These are phyloP conservation scores for Chamaetylas fuelleborni DNA, from an alignment of 2,113 vertebrate genomes.

Conservation along the genomic window DNA sequence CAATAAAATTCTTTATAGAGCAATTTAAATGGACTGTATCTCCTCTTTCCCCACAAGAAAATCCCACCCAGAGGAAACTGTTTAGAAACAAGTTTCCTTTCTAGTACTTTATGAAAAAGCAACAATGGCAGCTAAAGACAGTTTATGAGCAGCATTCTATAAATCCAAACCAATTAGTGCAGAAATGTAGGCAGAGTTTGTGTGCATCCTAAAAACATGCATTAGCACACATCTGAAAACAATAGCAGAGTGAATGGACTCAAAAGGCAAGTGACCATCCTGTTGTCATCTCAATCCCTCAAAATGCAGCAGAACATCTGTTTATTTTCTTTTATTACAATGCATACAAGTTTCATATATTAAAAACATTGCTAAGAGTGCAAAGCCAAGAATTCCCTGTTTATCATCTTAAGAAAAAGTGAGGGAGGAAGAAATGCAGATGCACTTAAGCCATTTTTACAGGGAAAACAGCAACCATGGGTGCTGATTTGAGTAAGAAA, in stretches of 20 bases:
- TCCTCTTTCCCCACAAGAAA: slow-evolving; percentile 27
- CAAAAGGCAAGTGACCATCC: background rate
- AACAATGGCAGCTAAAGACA: slow-evolving; percentile 15
- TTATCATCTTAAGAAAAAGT: background rate
- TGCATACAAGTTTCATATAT: background rate
- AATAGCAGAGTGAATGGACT: background rate
- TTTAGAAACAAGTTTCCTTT: slow-evolving; percentile 53
- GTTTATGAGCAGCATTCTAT: slow-evolving; percentile 41
- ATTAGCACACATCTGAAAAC: slow-evolving; percentile 45
- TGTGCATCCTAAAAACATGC: background rate
- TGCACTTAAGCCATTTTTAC: background rate
- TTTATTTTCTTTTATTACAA: background rate
- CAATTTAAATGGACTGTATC: slow-evolving; percentile 10
- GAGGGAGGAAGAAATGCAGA: background rate
- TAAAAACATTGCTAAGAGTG: background rate
- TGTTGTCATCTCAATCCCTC: background rate
- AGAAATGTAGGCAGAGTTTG: slow-evolving; percentile 19
- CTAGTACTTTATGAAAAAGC: slow-evolving; percentile 33
- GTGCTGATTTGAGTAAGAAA: background rate
- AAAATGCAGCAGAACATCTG: background rate
- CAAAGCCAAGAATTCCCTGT: background rate
- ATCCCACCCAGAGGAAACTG: slow-evolving; percentile 36
- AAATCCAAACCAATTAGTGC: slow-evolving; percentile 58
- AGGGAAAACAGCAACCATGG: background rate
- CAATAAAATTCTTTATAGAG: slow-evolving; percentile 56